A percentile compares a stretch with the other conserved stretches of the same genome.
Conservation (phyloP, 2,797 vertebrate species). For the Lagodon rhomboides region DNA sequence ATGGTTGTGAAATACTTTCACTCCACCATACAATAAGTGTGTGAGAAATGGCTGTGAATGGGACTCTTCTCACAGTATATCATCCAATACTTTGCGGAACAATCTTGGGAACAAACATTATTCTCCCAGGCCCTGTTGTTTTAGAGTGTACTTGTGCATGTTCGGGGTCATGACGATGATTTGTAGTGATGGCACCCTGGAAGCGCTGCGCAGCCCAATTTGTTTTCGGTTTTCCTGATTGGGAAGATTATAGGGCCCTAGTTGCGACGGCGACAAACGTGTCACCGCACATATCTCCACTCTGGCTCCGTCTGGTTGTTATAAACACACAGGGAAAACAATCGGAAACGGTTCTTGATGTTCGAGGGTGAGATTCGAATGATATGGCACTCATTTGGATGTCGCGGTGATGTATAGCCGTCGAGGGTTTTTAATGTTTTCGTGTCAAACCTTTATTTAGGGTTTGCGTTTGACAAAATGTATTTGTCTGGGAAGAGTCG, state of each 20-base stretch:
- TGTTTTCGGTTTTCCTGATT: conserved; percentile 74
- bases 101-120: conserved; percentile 76
- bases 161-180: conserved; percentile 61
- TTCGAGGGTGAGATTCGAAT: conserved; percentile 27
- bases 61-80: conserved; percentile 83
- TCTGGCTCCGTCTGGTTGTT: conserved; percentile 55
- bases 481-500: conserved; percentile 53
- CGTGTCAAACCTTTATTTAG: conserved; percentile 41
- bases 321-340: conserved; percentile 63
- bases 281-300: conserved; percentile 71
- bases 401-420: conserved; percentile 32
- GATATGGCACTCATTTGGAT: conserved; percentile 46
- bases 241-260: conserved; percentile 75
- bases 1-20: conserved; percentile 59
- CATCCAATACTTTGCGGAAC: conserved; percentile 57
- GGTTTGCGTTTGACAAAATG: conserved; percentile 57
- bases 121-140: conserved; percentile 75
- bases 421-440: conserved; percentile 35
- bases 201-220: conserved; percentile 70
- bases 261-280: conserved; percentile 67
- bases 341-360: conserved; percentile 56
- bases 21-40: conserved; percentile 62
- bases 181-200: conserved; percentile 69
- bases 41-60: conserved; percentile 72
- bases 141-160: conserved; percentile 41